phyloP scores from a whole-genome alignment of 2,888 invertebrate species.

The Coenonympha arcania region DNA sequence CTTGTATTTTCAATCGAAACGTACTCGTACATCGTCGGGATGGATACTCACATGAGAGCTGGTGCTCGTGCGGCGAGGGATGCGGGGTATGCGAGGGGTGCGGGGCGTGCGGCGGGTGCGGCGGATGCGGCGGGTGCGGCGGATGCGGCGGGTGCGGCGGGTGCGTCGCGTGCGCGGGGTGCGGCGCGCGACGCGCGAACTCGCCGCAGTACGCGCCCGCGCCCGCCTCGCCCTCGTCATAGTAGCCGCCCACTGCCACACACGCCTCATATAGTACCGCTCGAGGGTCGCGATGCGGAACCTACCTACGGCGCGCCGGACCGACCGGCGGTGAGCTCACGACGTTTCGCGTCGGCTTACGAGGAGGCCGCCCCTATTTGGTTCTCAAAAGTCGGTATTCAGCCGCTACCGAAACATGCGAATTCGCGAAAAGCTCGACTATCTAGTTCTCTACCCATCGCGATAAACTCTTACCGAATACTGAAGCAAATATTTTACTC shows the following conservation, averaged over 20 bases:
- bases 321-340: conserved; percentile 13
- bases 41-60: conserved; percentile 58
- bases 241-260: conserved; percentile 72
- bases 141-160: conserved; percentile 33
- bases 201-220: conserved; percentile 53
- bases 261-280: conserved; percentile 52
- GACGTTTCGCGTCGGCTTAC: conserved; percentile 11
- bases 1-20: too few relatives aligned
- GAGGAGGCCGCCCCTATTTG: conserved; percentile 21
- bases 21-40: conserved; percentile 9
- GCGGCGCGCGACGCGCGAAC: conserved; percentile 57
- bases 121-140: conserved; percentile 29
- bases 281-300: conserved; percentile 32
- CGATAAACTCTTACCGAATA: conserved; percentile 34
- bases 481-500: conserved; percentile 45
- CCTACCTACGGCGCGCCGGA: conserved; percentile 49
- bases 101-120: conserved; percentile 42
- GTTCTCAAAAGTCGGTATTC: conserved; percentile 12
- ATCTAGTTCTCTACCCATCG: conserved; percentile 27
- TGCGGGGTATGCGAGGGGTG: conserved; percentile 32
- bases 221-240: conserved; percentile 60
- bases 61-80: conserved; percentile 44
- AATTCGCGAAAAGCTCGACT: conserved; percentile 21
- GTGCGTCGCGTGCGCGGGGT: conserved; percentile 41
- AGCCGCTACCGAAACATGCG: conserved; percentile 24